A percentile compares a stretch with the other conserved stretches of the same genome.
These are phyloP conservation scores for Erpetoichthys calabaricus DNA, from an alignment of 2,797 vertebrate species.

Conservation along the genomic window DNA sequence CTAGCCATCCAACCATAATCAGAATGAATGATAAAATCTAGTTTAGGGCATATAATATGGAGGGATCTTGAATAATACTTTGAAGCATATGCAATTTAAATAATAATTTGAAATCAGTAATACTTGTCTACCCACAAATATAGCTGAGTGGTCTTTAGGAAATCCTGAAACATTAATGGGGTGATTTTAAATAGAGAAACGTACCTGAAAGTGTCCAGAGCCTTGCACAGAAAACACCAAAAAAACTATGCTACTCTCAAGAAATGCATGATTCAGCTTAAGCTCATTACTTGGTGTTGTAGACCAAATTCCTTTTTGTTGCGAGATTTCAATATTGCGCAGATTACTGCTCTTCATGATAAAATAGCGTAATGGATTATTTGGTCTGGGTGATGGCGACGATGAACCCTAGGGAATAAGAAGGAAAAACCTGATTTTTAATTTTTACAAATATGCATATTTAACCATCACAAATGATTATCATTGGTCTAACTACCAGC, in stretches of 20 bases:
- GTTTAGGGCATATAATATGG: too few species aligned
- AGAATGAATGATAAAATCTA: too few species aligned
- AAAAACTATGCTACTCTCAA: constrained; percentile 53
- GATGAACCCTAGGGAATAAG: constrained; percentile 39
- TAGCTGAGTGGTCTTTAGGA: too few species aligned
- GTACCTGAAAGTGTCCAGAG: constrained; percentile 83
- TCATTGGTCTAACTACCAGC: neutral
- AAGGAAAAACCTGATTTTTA: neutral
- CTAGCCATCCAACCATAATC: too few species aligned
- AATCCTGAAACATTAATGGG: too few species aligned
- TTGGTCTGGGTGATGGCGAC: constrained; percentile 39
- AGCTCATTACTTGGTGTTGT: constrained; percentile 67
- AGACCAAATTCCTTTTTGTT: constrained; percentile 82
- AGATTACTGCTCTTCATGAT: constrained; percentile 83
- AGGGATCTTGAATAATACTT: too few species aligned
- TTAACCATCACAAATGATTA: neutral
- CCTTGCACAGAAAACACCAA: constrained; percentile 87
- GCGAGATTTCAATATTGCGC: constrained; percentile 77
- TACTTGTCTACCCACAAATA: too few species aligned
- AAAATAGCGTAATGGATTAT: constrained; percentile 60
- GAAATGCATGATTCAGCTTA: constrained; percentile 69
- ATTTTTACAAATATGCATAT: neutral
- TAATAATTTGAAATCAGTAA: too few species aligned
- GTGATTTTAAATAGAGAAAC: too few species aligned
- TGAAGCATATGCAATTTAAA: too few species aligned